Evolutionary conservation across 2,888 invertebrate genomes (phyloP), one percentile per base, ranked within the genome.

Genomic region (Drosophila borealis): DNA sequence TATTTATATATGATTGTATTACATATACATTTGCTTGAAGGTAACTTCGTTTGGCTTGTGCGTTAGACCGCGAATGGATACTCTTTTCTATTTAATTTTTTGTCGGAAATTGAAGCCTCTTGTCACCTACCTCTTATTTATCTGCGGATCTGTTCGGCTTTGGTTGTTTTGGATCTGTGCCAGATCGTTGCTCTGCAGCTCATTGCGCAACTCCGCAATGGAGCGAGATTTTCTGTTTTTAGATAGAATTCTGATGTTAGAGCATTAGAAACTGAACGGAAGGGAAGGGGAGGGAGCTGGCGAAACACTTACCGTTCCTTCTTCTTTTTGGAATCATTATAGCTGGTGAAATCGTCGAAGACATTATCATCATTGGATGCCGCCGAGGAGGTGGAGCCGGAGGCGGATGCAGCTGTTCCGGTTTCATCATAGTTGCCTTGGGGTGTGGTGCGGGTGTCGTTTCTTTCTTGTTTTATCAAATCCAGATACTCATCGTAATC

Each of bases 111-210:
- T 3, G 13, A 4, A 4, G n/a, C n/a, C 36, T 4, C n/a, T 36
- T 19, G 4, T 14, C 37, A 44, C 48, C 34, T 39, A 80, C 81
- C 62, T 68, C 14, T 72, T 54, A 21, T 56, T 81, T 4, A 2
- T 13, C 25, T 70, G 68, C 25, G 69, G 74, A 17, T 78, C 80
- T 17, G 2, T 33, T 17, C 29, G 51, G 29, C 37, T 61, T 53
- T 66, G 54, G 37, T 62, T 74, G 11, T 64, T 50, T 29, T 13
- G 64, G 9, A 46, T 68, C 14, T 49, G 60, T 8, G 68, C 34
- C 2, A 89, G 89, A 65, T 92, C 92, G 17, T 92, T 90, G 70
- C 91, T 92, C 57, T 80, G 80, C 60, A 93, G 81, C 42, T 93
- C 93, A 81, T 88, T 88, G 36, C 75, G 74, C 6, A 80, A 46